These are phyloP conservation scores for Meloidogyne exigua DNA, from an alignment of 1,140 invertebrate species.

Conservation along the genomic window DNA sequence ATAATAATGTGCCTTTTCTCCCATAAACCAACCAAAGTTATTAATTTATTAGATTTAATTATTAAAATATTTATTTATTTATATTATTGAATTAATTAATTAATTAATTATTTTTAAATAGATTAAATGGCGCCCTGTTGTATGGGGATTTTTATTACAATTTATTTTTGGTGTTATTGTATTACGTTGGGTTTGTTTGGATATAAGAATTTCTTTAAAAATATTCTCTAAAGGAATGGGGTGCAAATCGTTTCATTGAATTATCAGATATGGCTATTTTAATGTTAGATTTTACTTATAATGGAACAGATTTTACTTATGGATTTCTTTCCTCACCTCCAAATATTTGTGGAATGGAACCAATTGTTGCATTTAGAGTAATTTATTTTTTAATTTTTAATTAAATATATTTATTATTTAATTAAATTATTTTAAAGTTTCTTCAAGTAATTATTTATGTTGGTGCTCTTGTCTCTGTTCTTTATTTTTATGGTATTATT, in stretches of 20 bases:
- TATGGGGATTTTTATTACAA: conserved; percentile 79
- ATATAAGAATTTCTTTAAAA: not conserved
- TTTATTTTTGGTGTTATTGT: conserved; percentile 81
- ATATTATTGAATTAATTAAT: not conserved
- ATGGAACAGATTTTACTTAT: conserved; percentile 81
- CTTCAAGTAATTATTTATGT: conserved; percentile 57
- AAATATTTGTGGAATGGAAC: conserved; percentile 72
- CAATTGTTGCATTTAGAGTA: conserved; percentile 71
- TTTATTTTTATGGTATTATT: conserved; percentile 81
- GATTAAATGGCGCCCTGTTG: conserved; percentile 76
- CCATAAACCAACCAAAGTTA: conserved; percentile 43
- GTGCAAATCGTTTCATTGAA: conserved; percentile 76
- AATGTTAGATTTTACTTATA: conserved; percentile 77
- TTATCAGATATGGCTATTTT: conserved; percentile 72
- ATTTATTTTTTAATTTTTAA: conserved; percentile 31
- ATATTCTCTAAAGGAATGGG: conserved; percentile 64
- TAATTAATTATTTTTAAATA: conserved; percentile 58
- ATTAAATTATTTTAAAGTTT: conserved; percentile 67
- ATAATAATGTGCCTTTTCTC: conserved; percentile 62
- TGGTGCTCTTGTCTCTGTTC: conserved; percentile 68
- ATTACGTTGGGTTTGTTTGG: conserved; percentile 72
- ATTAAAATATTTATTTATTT: not conserved
- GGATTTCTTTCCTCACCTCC: conserved; percentile 67
- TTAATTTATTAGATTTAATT: not conserved
- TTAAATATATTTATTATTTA: not conserved